Evolutionary conservation across 2,888 invertebrate species (phyloP), one percentile per base, ranked within the genome.

Genomic region (Tortrix viridana): DNA sequence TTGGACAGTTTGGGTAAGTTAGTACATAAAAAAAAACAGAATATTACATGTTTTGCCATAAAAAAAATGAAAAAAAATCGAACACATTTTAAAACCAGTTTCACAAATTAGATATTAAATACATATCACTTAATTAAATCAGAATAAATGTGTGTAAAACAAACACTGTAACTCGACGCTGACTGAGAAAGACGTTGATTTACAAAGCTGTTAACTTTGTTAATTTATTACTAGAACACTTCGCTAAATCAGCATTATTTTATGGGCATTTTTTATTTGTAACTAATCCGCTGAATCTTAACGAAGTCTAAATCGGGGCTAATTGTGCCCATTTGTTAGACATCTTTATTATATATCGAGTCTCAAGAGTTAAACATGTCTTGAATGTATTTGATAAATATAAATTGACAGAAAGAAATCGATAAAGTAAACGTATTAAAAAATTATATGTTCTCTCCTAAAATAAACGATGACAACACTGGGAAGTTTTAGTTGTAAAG

Each of bases 111-210:
- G 16, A 60, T 7, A 12, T 43, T 22, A 43, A 37, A 32, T 18
- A 46, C 53, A 48, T 60, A 60, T 26, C 20, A 57, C 57, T 63
- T 47, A 52, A 53, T 67, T 63, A 67, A 60, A 60, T 64, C 54
- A 52, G 60, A 65, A 62, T 69, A 68, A 69, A 70, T 69, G 76
- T 68, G 66, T 73, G 70, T 73, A 76, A 77, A 79, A 77, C 74
- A 65, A 60, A 67, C 66, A 65, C 61, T 67, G 81, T 81, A 81
- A 83, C 78, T 79, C 71, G 78, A 79, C 77, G 60, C 73, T 73
- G 71, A 74, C 71, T 75, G 69, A 73, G 74, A 77, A 76, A 73
- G 77, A 74, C 66, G 60, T 73, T 79, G 79, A 83, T 85, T 84
- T 82, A 84, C 65, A 69, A 63, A 64, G 23, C 69, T 73, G 72